Evolutionary conservation across 2,888 invertebrate species (phyloP).

Genomic region (Drosophila limbata): DNA sequence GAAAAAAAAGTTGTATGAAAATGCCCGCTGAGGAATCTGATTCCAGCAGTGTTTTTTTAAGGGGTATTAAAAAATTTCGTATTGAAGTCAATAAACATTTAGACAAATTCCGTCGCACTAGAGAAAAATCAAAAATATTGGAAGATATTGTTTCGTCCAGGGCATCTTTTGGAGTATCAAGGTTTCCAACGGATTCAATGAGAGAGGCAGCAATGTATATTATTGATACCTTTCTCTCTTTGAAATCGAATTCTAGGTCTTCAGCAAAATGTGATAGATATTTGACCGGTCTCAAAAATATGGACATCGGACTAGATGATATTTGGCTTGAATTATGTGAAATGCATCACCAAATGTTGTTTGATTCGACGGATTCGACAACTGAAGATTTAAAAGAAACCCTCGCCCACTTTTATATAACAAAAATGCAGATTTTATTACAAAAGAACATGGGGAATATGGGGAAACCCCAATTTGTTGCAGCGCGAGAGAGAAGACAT

Average conservation of each 20-base stretch:
- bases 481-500: background rate
- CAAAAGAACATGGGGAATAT: background rate
- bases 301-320: background rate
- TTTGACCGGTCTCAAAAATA: too few species aligned
- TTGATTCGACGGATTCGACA: background rate
- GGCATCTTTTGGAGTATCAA: background rate
- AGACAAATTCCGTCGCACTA: too few species aligned
- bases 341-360: background rate
- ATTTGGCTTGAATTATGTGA: slow-evolving; percentile 7
- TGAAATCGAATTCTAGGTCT: background rate
- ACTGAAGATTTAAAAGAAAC: background rate
- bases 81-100: background rate
- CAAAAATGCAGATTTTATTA: slow-evolving; percentile 13
- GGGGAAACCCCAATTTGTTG: background rate
- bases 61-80: background rate
- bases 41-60: background rate
- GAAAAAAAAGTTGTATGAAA: background rate
- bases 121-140: background rate
- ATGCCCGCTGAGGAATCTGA: background rate
- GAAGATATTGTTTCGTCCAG: background rate
- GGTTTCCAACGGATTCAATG: background rate
- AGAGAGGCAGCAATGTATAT: background rate
- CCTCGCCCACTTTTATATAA: slow-evolving; percentile 11
- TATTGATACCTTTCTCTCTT: slow-evolving; percentile 3
- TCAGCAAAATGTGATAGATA: background rate